Conservation (phyloP, 1,140 invertebrate genomes). For the Drosophila grimshawi region DNA sequence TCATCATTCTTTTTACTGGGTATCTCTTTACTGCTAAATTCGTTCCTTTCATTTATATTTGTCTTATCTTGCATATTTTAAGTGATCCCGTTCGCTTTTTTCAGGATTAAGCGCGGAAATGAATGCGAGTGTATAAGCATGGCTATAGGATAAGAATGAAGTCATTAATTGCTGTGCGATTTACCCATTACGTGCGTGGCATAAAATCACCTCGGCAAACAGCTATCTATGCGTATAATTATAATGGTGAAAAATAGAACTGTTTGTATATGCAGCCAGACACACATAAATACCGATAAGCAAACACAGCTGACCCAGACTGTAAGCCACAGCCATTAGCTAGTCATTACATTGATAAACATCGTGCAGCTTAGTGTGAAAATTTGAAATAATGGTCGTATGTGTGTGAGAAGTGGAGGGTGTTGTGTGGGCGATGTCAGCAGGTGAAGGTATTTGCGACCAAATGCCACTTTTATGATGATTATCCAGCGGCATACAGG, state of each 20-base stretch:
- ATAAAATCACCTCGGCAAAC: conserved; percentile 22
- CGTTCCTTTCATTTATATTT: conserved; percentile 14
- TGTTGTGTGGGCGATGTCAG: conserved; percentile 2
- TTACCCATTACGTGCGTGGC: conserved; percentile 65
- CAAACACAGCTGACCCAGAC: background rate
- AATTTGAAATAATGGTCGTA: conserved; percentile 26
- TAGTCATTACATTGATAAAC: conserved; percentile 28
- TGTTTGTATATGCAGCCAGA: background rate
- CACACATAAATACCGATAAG: conserved; percentile 12
- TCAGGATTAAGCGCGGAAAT: conserved; percentile 14
- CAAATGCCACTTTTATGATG: conserved; percentile 64
- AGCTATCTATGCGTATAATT: conserved; percentile 15
- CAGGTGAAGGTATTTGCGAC: conserved; percentile 39
- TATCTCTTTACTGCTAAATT: background rate
- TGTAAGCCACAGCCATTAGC: conserved; percentile 3
- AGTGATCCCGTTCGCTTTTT: conserved; percentile 10
- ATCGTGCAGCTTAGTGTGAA: conserved; percentile 17
- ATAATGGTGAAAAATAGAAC: conserved; percentile 6
- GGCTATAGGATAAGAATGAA: conserved; percentile 48
- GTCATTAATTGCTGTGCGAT: conserved; percentile 70
- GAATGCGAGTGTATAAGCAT: conserved; percentile 1
- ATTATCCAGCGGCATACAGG: conserved; percentile 41
- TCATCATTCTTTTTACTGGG: too few relatives aligned
- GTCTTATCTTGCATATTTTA: conserved; percentile 34
- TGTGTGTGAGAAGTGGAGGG: background rate